Evolutionary conservation across 2,797 vertebrate genomes (phyloP), one percentile per base, ranked within the genome.

Genomic region (Myotis daubentonii): DNA sequence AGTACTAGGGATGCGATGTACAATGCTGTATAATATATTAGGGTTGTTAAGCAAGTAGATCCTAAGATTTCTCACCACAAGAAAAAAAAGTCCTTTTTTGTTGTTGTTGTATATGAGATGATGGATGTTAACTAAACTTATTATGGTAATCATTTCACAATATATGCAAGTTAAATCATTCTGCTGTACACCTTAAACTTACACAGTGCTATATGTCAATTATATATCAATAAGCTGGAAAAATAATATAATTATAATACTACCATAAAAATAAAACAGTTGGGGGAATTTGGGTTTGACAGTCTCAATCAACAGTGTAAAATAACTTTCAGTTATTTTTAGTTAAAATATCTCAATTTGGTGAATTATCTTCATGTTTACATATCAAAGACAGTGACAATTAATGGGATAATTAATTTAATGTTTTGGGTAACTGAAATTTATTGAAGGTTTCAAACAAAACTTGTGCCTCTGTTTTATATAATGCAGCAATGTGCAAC

Each of bases 381-480:
- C 74, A 19, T 41, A 86, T 55, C 11, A 60, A 88, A 62, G 72
- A 49, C 62, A 33, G 51, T 33, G 2, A 2, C 11, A 72, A 23
- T 1, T 47, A 87, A 76, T 41, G 33, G 23, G 11, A 44, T 70
- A 80, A 71, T 94, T 68, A 62, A 36, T 49, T 38, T 71, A 87
- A 81, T 55, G n/a, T 57, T 87, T 87, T 88, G 22, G 16, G 55
- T 93, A 87, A 84, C 41, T 89, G 5, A 90, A 30, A 30, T 76
- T 84, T 49, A 38, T 22, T 49, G 53, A 60, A 66, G 25, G 5
- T 81, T 95, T 93, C 85, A 89, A 95, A 90, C 17, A 94, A 49
- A 93, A 94, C 91, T 78, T 85, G 28, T 88, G 38, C 81, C 49
- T 87, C 70, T 47, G 36, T 74, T 65, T 80, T 49, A 16, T 41